Conservation (phyloP, 1,140 invertebrate species). For the Melanaphis sacchari region DNA sequence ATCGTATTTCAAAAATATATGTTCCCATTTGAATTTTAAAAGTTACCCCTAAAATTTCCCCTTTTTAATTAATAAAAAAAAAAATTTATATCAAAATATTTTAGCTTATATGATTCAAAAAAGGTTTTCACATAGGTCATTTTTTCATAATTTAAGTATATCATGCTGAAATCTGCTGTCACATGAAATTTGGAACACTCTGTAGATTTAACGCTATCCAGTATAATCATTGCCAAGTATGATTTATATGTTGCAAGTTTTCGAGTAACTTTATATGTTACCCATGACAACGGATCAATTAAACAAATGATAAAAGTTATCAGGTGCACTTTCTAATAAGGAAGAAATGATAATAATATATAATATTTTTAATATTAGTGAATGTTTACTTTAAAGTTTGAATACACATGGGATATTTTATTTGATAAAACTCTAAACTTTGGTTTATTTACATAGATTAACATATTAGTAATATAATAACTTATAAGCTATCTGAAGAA, state of each 20-base stretch:
- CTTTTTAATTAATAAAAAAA: no score
- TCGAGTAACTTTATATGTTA: not conserved
- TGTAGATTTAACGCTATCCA: not conserved
- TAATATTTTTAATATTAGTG: not conserved
- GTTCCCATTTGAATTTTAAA: no score
- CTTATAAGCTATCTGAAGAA: not conserved
- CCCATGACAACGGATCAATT: slow-evolving; percentile 6
- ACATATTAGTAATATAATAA: not conserved
- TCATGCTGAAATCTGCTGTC: no score
- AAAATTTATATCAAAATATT: no score
- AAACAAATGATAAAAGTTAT: not conserved
- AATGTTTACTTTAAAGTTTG: not conserved
- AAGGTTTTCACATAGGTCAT: no score
- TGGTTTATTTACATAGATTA: not conserved
- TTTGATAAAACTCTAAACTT: not conserved
- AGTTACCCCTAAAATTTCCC: no score
- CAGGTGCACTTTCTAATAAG: not conserved
- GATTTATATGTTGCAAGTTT: not conserved
- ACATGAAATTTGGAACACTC: no score
- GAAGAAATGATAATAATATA: not conserved
- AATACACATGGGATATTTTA: not conserved
- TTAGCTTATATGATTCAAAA: no score
- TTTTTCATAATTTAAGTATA: no score
- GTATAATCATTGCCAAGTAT: not conserved
- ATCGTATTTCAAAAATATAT: no score